Evolutionary conservation across 2,797 vertebrate species (phyloP), one percentile per base, ranked within the genome.

Genomic region (Chanos chanos): DNA sequence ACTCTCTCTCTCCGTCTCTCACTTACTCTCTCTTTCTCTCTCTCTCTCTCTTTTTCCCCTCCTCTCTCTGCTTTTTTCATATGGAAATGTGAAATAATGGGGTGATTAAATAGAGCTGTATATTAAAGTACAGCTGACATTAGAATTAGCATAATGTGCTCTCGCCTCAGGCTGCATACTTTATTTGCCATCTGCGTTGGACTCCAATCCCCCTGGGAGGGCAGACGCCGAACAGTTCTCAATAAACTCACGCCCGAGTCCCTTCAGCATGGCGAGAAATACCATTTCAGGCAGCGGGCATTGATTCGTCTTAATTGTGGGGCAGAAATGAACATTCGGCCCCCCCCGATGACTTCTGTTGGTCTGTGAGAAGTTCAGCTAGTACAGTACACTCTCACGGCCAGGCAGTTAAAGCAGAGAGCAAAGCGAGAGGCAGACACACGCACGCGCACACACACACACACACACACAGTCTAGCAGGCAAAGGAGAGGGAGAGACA

Each of bases 41-140:
- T 31, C n/a, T 34, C 12, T 34, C 36, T 37, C 36, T 16, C 13
- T 16, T 18, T 39, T 15, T 16, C 44, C 39, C 36, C 22, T 48
- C 51, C 41, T n/a, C 21, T 16, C 22, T 31, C 36, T 19, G 13
- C 63, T 81, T 85, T 87, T 86, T 97, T 97, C 94, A 94, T 95
- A 95, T 97, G 94, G 94, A 98, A 95, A 96, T 94, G 94, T 92
- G 93, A 94, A 98, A 97, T 98, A 97, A 97, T 96, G 93, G 93
- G 94, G 93, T 96, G 95, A 98, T 97, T 97, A 98, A 98, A 98
- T 97, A 97, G 95, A 98, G 95, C 93, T 96, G 92, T 97, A 96
- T 97, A 97, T 98, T 97, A 97, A 97, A 98, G 94, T 97, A 94
- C 95, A 97, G 96, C 94, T 97, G 95, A 98, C 95, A 96, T 97